Base-by-base conservation (phyloP, 2,113 vertebrate genomes). In the Triplophysa dalaica region DNA sequence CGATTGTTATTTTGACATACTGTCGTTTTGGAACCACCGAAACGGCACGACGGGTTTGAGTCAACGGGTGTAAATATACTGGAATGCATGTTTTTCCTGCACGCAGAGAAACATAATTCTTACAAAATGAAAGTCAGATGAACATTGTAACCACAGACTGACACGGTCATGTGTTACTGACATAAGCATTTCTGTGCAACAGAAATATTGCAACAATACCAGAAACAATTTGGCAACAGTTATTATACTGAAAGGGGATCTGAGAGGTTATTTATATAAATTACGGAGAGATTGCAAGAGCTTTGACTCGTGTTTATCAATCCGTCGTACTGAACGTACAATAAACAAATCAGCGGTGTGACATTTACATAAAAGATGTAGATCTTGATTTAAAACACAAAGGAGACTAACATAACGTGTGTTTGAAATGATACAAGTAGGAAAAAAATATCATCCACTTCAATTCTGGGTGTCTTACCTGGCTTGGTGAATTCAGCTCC, bases 61-160 rank as follows among this genome's bases (percentile, higher is more conserved):
- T 75, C 54, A 56, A 73, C 45, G 22, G 56, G 52, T 29, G 73
- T 67, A 65, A 62, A 79, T 21, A 65, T 78, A 82, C 82, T 67
- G 74, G 77, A 78, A 83, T 58, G 22, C 22, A 0, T 26, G 24
- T 43, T 58, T 52, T 50, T 77, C 38, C 22, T 17, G 75, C 73
- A 58, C 14, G 26, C 45, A 26, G 68, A 79, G 62, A 48, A 4
- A 19, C 56, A n/a, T 62, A 56, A 43, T 75, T 75, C 50, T 56
- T 58, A 29, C 63, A 56, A 60, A 48, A 63, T 8, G 65, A 80
- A 24, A 50, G 68, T 75, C 12, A 14, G 67, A 48, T 16, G 17
- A 19, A 64, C 74, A 45, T 79, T 48, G n/a, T 58, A 12, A 22
- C 16, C 12, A 33, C 68, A 78, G 76, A 65, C 41, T 68, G 68